Base-by-base conservation (phyloP, 1,140 invertebrate genomes). In the Formica selysi region DNA sequence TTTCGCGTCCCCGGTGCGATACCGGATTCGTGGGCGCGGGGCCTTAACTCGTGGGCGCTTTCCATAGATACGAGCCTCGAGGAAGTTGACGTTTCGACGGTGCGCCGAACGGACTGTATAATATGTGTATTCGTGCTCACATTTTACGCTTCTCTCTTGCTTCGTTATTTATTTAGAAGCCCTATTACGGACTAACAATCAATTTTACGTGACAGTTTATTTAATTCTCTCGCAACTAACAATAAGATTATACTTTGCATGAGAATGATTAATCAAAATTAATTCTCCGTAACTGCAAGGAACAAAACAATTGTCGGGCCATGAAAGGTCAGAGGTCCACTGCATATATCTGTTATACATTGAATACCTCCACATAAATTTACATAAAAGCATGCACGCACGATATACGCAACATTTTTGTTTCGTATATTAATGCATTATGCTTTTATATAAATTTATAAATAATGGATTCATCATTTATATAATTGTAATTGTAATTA, bases 221-320 rank as follows among this genome's bases (percentile, higher is more conserved):
- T n/a, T 6, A 22, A 65, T 65, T 44, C 3, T 32, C 59, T 1
- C 29, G 22, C 13, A 38, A 32, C 10, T 19, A 38, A 38, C 5
- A 7, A 3, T 48, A 67, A 68, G n/a, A 13, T 79, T 59, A 65
- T 5, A 10, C 13, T 41, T 67, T 32, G 19, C 38, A 67, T 79
- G 74, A 64, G 16, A 67, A 59, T 81, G 57, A 81, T 70, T 70
- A 57, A 80, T 6, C 32, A 19, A 80, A 70, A 80, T 81, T 71
- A 81, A 71, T 26, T 41, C 1, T 29, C 26, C n/a, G 13, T 11
- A 54, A 29, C 10, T 29, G 3, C 29, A 67, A 59, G 7, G 19
- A 71, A 68, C 41, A 65, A 67, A 79, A 38, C 41, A 80, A 6
- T 65, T 16, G n/a, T n/a, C 16, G 1, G 13, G 3, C 4, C 36